Base-by-base conservation (phyloP, 2,797 vertebrate species). In the Rhabdomys pumilio region DNA sequence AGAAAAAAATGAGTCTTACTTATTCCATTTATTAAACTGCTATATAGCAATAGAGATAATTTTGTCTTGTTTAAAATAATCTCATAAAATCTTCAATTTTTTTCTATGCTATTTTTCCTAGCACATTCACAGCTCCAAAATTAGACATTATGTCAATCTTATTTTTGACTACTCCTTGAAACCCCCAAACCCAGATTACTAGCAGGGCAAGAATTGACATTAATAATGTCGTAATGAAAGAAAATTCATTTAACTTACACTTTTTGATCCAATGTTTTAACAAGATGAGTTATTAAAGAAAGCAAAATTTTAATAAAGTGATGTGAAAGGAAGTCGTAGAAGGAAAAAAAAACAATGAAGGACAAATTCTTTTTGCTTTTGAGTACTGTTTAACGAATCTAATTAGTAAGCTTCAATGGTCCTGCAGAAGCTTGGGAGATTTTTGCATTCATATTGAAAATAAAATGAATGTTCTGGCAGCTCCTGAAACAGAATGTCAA, bases 381-480 rank as follows among this genome's bases (percentile, higher is more conserved):
- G 72, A 94, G 94, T 93, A 72, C 53, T 59, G 47, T 90, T 97
- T 96, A 97, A 97, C 63, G 89, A 98, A 96, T 96, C 83, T 97
- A 98, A 98, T 98, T 98, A 97, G 77, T 91, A 97, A 98, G 94
- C 90, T 65, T 96, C 82, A 93, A n/a, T 81, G 80, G 84, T 83
- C 65, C 91, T 86, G 93, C 87, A 96, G 88, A 96, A 89, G 79
- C 92, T 97, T 97, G 97, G 84, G 92, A 83, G 95, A 97, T 94
- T 81, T 75, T 88, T 97, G 93, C 91, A 89, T 98, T 98, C 97
- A 97, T 94, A 91, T 97, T 93, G 53, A 96, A 98, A 95, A 96
- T 93, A 29, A 97, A 97, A 92, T 91, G 96, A 97, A 96, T 96
- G 82, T 95, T 94, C 97, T 86, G 88, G 61, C 85, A 96, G 95